A percentile compares a stretch with the other conserved stretches of the same genome.
phyloP scores from a whole-genome alignment of 2,888 invertebrate genomes.

The Himalopsyche anomala region DNA sequence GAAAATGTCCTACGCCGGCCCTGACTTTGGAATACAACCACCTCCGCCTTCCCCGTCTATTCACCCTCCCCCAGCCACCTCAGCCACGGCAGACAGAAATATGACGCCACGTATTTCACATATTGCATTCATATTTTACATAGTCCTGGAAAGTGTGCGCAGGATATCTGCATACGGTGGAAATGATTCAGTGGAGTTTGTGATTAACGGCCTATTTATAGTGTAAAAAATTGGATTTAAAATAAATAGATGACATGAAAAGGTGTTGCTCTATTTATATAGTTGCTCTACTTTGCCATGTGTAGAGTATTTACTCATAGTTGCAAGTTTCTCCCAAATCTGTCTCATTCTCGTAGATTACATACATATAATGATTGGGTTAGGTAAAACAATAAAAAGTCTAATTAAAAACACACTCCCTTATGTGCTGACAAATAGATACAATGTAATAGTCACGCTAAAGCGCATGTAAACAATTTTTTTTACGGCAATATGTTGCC shows the following conservation, averaged over 20 bases:
- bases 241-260: slow-evolving; percentile 22
- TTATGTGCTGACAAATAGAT: too few relatives aligned
- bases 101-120: slow-evolving; percentile 65
- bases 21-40: not conserved
- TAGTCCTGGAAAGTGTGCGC: slow-evolving; percentile 55
- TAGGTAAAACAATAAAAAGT: too few relatives aligned
- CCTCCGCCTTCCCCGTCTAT: not conserved
- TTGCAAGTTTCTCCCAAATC: too few relatives aligned
- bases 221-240: slow-evolving; percentile 2
- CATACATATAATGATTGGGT: too few relatives aligned
- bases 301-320: too few relatives aligned
- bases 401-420: too few relatives aligned
- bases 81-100: slow-evolving; percentile 60
- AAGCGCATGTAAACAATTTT: too few relatives aligned
- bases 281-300: too few relatives aligned
- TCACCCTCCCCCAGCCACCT: slow-evolving; percentile 42
- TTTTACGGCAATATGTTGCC: too few relatives aligned
- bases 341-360: too few relatives aligned
- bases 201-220: slow-evolving; percentile 8
- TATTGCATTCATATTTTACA: slow-evolving; percentile 65
- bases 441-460: too few relatives aligned
- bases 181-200: slow-evolving; percentile 47
- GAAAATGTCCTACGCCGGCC: slow-evolving; percentile 11
- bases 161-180: slow-evolving; percentile 60
- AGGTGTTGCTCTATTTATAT: not conserved